Evolutionary conservation across 92 coral and sea anemone genomes (phyloP).

Genomic region (Zoanthus sansibaricus): DNA sequence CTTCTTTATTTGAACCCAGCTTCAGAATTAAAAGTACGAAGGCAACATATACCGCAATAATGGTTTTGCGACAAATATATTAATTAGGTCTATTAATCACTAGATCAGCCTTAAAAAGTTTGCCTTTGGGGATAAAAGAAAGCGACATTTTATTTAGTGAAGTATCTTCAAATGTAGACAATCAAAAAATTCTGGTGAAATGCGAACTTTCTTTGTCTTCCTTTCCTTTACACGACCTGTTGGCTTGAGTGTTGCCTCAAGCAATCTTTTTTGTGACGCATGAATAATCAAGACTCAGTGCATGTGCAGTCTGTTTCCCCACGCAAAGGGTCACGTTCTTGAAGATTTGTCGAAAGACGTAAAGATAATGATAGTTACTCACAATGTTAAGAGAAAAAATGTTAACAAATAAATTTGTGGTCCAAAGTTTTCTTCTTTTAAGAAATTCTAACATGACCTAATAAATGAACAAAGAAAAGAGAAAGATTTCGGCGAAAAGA

Average conservation of each 20-base stretch:
- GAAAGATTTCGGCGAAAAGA: conserved; percentile 22
- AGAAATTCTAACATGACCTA: neutral
- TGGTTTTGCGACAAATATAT: neutral
- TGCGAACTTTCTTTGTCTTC: neutral
- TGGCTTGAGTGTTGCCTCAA: neutral
- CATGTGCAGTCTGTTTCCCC: conserved; percentile 34
- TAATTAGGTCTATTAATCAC: neutral
- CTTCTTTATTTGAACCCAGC: neutral
- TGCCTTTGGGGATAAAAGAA: no score
- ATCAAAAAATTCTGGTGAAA: neutral
- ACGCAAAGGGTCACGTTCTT: conserved; percentile 25
- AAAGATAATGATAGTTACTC: neutral
- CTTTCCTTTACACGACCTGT: neutral
- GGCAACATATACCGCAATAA: neutral
- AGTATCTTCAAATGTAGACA: neutral
- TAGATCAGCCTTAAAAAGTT: neutral
- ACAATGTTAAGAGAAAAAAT: neutral
- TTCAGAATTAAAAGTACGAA: neutral
- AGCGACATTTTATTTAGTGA: neutral
- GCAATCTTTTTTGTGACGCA: neutral
- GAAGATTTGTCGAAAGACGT: conserved; percentile 13
- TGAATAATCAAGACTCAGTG: conserved; percentile 31
- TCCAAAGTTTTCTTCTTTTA: neutral
- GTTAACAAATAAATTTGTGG: neutral
- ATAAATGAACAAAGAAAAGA: conserved; percentile 21